Conservation (phyloP, 2,888 invertebrate species). For the Arge pagana region DNA sequence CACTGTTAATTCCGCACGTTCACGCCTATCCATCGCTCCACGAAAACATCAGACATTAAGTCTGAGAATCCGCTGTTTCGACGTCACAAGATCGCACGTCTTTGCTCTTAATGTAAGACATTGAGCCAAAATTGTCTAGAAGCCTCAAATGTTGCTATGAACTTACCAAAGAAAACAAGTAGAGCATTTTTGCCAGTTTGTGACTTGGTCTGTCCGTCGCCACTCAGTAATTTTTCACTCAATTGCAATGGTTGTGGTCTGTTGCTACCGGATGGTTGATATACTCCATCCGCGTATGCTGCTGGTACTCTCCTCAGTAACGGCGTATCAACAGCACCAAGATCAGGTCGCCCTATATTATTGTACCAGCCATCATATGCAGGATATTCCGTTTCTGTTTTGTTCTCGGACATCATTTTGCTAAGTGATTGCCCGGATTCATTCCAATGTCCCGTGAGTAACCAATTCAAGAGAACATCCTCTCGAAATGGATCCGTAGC, state of each 20-base stretch:
- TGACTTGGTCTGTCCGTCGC: slow-evolving; percentile 54
- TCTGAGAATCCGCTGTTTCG: too few relatives aligned
- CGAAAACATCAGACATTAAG: too few relatives aligned
- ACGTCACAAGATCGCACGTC: too few relatives aligned
- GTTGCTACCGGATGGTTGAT: slow-evolving; percentile 59
- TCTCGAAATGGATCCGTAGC: background rate
- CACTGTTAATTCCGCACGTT: too few relatives aligned
- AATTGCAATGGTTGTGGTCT: slow-evolving; percentile 62
- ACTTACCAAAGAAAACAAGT: slow-evolving; percentile 64
- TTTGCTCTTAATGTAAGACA: too few relatives aligned
- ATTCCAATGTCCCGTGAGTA: slow-evolving; percentile 28
- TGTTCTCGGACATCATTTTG: slow-evolving; percentile 9
- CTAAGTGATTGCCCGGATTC: background rate
- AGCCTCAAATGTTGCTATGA: background rate
- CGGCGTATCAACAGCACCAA: slow-evolving; percentile 57
- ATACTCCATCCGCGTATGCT: slow-evolving; percentile 64
- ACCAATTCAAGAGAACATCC: slow-evolving; percentile 23
- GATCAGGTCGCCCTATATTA: slow-evolving; percentile 38
- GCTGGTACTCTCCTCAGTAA: slow-evolving; percentile 62
- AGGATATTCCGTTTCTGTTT: slow-evolving; percentile 33
- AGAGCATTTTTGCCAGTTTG: slow-evolving; percentile 62
- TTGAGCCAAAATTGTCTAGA: background rate
- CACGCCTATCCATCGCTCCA: too few relatives aligned
- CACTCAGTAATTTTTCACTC: slow-evolving; percentile 60
- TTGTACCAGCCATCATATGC: slow-evolving; percentile 43